Base-by-base conservation (phyloP, 2,888 invertebrate genomes). In the Pseudococcus longispinus region DNA sequence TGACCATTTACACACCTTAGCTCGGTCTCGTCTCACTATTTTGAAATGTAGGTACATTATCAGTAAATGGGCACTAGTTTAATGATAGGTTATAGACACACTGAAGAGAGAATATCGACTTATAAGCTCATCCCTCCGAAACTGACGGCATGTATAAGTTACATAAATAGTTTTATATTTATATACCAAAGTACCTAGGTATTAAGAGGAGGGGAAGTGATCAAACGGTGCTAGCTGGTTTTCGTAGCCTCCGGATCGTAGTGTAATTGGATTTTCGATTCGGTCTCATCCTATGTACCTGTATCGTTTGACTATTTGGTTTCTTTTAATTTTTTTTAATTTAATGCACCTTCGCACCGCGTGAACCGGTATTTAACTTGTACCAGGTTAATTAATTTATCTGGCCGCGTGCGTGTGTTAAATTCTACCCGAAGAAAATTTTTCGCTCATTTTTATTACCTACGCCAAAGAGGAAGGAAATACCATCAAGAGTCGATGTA, bases 151-250 rank as follows among this genome's bases (percentile, higher is more conserved):
- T 20, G 65, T 65, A 26, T 20, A 26, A 32, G 74, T 18, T 74
- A 74, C 74, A 74, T 37, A 74, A 74, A 74, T 74, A 74, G 74
- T 74, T 74, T 74, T 18, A 37, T 74, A 74, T 74, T 32, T 74
- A 74, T 74, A 74, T 70, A 11, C 13, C 23, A 23, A 20, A 23
- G 60, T 60, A 4, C 70, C n/a, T n/a, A n/a, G n/a, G 26, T 23
- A 20, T 20, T 20, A 18, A 26, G 23, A 74, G 32, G 13, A 29
- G 74, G 26, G 20, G 18, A 26, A 13, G 15, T 2, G 18, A 8
- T 18, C 9, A 23, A 37, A 74, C 3, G 18, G 2, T 15, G 51
- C n/a, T 46, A n/a, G 51, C 74, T 29, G 37, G 74, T 74, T 74
- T 74, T 74, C n/a, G 32, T 74, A 74, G 74, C 74, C 74, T 29